Base-by-base conservation (phyloP, 2,888 invertebrate genomes). In the Exocentrus adspersus region DNA sequence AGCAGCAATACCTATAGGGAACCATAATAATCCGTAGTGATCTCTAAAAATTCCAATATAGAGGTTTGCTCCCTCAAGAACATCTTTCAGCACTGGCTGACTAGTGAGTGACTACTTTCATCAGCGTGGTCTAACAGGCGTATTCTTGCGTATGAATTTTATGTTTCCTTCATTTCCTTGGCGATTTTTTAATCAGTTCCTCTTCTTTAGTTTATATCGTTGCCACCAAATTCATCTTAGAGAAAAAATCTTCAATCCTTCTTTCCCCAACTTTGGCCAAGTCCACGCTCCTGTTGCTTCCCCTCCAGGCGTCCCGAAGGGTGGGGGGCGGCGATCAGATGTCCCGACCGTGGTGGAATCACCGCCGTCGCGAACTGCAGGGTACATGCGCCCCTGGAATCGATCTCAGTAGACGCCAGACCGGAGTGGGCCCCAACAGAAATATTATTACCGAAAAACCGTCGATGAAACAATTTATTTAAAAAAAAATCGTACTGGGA, bases 351-450 rank as follows among this genome's bases (percentile, higher is more conserved):
- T 77, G 78, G 79, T 77, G 78, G 68, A 73, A 72, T n/a, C 73
- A 64, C 65, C 67, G 67, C 54, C 51, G 50, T 60, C 37, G 46
- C 32, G 62, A 62, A 67, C 53, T 70, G 65, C 71, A 79, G 73
- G 74, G 80, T 78, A 78, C 82, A 81, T 81, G 82, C 82, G 82
- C 81, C 77, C 78, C 77, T 77, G 69, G 72, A 78, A 82, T 82
- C 81, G 82, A 82, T 82, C 80, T 77, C 74, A 69, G 72, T 73
- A 79, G 80, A 80, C 80, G 79, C 79, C 78, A 69, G 69, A 69
- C 69, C 51, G 46, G 63, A 77, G 76, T 75, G 75, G 72, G 77
- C 77, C n/a, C 75, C 70, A 78, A 78, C 77, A 74, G 75, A 71
- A 77, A 78, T 78, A 76, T 75, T 77, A 72, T 76, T 75, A 65